Base-by-base conservation (phyloP, 2,888 invertebrate species). In the Pristionchus japonicus region DNA sequence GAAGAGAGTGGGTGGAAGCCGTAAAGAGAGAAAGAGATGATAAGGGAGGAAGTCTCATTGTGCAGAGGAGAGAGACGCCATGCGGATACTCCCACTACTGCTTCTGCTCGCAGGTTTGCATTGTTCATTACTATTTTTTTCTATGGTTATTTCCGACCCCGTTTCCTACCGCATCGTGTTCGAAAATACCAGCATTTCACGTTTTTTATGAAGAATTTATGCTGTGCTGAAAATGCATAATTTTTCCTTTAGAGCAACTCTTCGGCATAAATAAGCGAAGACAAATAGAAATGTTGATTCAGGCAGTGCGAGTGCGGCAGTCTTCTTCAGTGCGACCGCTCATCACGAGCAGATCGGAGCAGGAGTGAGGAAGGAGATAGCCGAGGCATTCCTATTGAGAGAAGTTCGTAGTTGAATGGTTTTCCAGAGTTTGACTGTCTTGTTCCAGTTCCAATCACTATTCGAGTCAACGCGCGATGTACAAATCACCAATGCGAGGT, bases 301-400 rank as follows among this genome's bases (percentile, higher is more conserved):
- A 49, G 52, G 82, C 3, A 52, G 49, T 37, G 34, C 52, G 34
- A 83, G 34, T 83, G 31, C 20, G 0, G 52, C 49, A 43, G 52
- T 52, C 7, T 83, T 52, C 82, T 83, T 83, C 82, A 52, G 37
- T 52, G 82, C 82, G 34, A 83, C 82, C 23, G 82, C 82, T 34
- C 82, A 83, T 43, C 82, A 83, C 82, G 20, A 52, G 34, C 23
- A 52, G 2, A 43, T 83, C 27, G 20, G 6, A 23, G 37, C 3
- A 20, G 82, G 82, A 83, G 20, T 83, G 82, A 31, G 23, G 23
- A 49, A 4, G 34, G 82, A 83, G 23, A 11, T 43, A 17, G 52
- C 52, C 0, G 52, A 83, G 15, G 3, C 40, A 20, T 52, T 52
- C 11, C 34, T 83, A 4, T 31, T 49, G 11, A 52, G 13, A 83